phyloP scores from a whole-genome alignment of 2,113 vertebrate species.

The Ameiurus melas region DNA sequence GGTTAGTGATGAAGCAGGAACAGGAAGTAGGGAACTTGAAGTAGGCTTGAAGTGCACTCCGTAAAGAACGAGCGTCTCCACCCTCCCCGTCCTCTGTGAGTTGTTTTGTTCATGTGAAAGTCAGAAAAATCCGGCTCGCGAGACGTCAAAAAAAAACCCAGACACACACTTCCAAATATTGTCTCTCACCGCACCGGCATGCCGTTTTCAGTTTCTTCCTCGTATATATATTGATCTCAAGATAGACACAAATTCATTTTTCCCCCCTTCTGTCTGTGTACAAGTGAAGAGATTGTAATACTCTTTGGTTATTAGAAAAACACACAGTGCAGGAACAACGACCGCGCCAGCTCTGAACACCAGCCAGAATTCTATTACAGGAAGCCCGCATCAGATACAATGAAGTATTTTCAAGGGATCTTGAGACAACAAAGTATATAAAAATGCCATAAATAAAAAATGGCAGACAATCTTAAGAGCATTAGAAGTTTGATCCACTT shows the following conservation, averaged over 20 bases:
- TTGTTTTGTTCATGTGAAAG: background rate
- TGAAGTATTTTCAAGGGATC: constrained; percentile 62
- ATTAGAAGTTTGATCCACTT: constrained; percentile 65
- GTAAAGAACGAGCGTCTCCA: background rate
- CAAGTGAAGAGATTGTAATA: constrained; percentile 53
- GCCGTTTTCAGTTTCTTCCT: constrained; percentile 26
- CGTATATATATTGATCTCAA: constrained; percentile 56
- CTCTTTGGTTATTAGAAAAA: constrained; percentile 58
- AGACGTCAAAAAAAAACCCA: constrained; percentile 6
- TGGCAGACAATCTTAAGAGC: constrained; percentile 63
- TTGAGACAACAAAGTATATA: constrained; percentile 60
- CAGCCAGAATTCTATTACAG: constrained; percentile 58
- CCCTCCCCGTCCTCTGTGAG: background rate
- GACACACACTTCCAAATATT: constrained; percentile 23
- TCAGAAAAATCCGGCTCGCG: background rate
- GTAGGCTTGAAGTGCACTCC: background rate
- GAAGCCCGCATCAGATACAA: constrained; percentile 58
- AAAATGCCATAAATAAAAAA: constrained; percentile 66
- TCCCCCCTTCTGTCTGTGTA: constrained; percentile 40
- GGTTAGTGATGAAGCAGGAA: background rate
- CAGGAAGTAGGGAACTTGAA: background rate
- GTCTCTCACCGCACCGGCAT: constrained; percentile 25
- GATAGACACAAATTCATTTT: constrained; percentile 53
- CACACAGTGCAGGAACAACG: constrained; percentile 46
- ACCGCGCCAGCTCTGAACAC: constrained; percentile 40